Evolutionary conservation across 2,888 invertebrate species (phyloP), one percentile per base, ranked within the genome.

Genomic region (Venusia cambrica): DNA sequence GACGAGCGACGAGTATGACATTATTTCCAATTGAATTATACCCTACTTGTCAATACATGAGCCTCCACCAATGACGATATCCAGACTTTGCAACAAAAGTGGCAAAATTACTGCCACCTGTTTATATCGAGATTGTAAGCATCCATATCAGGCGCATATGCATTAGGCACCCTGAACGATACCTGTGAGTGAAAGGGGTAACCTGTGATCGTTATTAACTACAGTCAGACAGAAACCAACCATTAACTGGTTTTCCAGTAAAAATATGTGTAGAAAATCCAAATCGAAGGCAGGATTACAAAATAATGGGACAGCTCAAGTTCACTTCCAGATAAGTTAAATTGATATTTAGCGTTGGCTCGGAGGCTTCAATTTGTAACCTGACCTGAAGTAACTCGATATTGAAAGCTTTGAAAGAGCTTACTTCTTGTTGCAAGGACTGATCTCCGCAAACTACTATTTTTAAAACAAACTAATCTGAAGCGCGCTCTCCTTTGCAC

Each of bases 301-400:
- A 21, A 13, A 22, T 28, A 35, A 35, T 22, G 28, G 28, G 18
- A 35, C 22, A 9, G 10, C n/a, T 15, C 7, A 12, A 7, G 15
- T 30, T 8, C 2, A n/a, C 8, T 13, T 12, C 1, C 10, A 62
- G 62, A 60, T 62, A 62, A 62, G 55, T 62, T 62, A 58, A 62
- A 62, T 62, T 62, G 62, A 60, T 62, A 62, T 60, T 60, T 53
- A 46, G 41, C 35, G 15, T 5, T 5, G 3, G 20, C 22, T 22
- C 1, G 9, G 9, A 28, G 8, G 4, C 6, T 8, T 19, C 5
- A 19, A 1, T 9, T 9, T 19, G 2, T n/a, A n/a, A n/a, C n/a
- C n/a, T n/a, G n/a, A n/a, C n/a, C n/a, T n/a, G 19, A 6, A 9
- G 9, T 9, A 19, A 19, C 7, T 19, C 5, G 19, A 17, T 7